phyloP scores from a whole-genome alignment of 2,888 invertebrate genomes.

The Trachelus iudaicus region DNA sequence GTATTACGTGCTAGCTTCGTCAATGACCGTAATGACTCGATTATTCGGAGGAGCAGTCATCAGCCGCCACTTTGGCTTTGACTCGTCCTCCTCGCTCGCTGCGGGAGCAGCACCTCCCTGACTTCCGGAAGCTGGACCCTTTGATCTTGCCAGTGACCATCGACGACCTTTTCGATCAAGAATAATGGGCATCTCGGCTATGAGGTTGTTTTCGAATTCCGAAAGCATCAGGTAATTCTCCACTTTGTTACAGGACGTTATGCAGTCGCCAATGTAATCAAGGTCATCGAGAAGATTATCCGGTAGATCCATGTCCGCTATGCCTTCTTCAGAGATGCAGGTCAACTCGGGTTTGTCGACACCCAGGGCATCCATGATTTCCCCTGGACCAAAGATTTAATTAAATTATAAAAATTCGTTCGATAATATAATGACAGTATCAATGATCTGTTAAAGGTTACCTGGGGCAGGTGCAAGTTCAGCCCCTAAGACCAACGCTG shows the following conservation, averaged over 20 bases:
- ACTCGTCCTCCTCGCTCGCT: conserved; percentile 40
- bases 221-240: conserved; percentile 88
- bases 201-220: conserved; percentile 86
- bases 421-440: not conserved
- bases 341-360: conserved; percentile 79
- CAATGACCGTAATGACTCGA: conserved; percentile 81
- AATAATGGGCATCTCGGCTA: conserved; percentile 80
- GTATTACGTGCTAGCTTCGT: conserved; percentile 72
- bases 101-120: conserved; percentile 58
- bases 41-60: conserved; percentile 67
- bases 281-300: conserved; percentile 83
- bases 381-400: conserved; percentile 32
- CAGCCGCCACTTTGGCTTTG: conserved; percentile 61
- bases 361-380: conserved; percentile 45
- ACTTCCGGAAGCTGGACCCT: conserved; percentile 39
- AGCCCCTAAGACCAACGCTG: conserved; percentile 71
- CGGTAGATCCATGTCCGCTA: conserved; percentile 84
- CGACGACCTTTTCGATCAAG: conserved; percentile 78
- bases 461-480: conserved; percentile 62
- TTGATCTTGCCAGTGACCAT: conserved; percentile 76
- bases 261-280: conserved; percentile 84
- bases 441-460: conserved; percentile 21
- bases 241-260: conserved; percentile 87
- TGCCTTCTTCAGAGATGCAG: conserved; percentile 87
- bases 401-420: not conserved